A percentile compares a stretch with the other conserved stretches of the same genome.
These are phyloP conservation scores for Lynx canadensis DNA, from an alignment of 2,113 vertebrate species.

Conservation along the genomic window DNA sequence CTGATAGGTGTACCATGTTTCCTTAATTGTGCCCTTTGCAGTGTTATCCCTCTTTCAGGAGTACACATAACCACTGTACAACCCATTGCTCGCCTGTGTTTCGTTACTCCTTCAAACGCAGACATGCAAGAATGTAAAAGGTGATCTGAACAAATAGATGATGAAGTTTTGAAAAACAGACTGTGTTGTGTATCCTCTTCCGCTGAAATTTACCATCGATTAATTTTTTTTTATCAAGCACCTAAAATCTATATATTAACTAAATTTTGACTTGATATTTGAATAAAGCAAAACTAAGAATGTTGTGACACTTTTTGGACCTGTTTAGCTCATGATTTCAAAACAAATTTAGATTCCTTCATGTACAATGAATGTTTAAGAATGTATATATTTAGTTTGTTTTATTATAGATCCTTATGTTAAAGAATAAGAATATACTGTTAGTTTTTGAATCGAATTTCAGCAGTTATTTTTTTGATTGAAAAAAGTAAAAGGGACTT, in stretches of 20 bases:
- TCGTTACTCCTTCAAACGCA: not conserved
- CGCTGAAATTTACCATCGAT: not conserved
- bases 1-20: not conserved
- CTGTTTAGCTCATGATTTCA: slow-evolving; percentile 24
- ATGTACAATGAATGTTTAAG: not conserved
- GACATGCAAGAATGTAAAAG: not conserved
- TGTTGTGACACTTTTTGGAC: not conserved
- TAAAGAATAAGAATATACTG: not conserved
- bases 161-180: not conserved
- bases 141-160: not conserved
- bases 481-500: not conserved
- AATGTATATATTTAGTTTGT: not conserved
- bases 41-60: not conserved
- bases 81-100: not conserved
- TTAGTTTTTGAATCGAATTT: not conserved
- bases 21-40: not conserved
- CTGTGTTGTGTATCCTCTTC: not conserved
- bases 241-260: not conserved
- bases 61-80: not conserved
- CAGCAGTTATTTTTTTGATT: not conserved
- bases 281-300: not conserved
- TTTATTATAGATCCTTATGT: not conserved
- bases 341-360: not conserved
- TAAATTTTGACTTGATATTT: slow-evolving; percentile 11
- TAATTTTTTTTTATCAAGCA: not conserved